Evolutionary conservation across 2,888 invertebrate genomes (phyloP).

Genomic region (Ophion ventricosus): DNA sequence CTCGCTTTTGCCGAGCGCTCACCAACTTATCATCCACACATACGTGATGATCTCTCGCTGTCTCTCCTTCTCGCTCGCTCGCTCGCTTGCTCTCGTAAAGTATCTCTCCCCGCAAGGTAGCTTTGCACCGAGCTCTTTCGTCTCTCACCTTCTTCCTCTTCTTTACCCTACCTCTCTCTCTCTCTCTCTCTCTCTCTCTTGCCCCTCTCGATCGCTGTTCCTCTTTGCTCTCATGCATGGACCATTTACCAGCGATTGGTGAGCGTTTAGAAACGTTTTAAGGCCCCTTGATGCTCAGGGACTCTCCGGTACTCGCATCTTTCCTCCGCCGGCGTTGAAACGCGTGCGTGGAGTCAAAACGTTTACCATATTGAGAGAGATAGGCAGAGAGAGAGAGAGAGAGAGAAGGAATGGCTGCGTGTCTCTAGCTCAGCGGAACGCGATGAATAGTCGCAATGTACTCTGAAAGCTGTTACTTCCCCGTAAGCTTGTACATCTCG

Average conservation of each 20-base stretch:
- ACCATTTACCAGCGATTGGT: conserved; percentile 58
- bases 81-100: conserved; percentile 47
- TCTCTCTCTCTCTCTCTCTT: conserved; percentile 9
- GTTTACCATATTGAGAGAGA: conserved; percentile 11
- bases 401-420: conserved; percentile 14
- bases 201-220: conserved; percentile 18
- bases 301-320: conserved; percentile 39
- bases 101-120: conserved; percentile 43
- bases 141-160: conserved; percentile 33
- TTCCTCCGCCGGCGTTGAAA: conserved; percentile 28
- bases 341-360: conserved; percentile 43
- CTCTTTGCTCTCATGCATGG: conserved; percentile 16
- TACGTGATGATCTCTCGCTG: conserved; percentile 29
- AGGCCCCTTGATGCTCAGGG: conserved; percentile 48
- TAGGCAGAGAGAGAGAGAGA: neutral
- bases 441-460: conserved; percentile 22
- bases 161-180: conserved; percentile 16
- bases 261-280: conserved; percentile 63
- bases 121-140: conserved; percentile 12
- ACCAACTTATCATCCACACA: conserved; percentile 49
- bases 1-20: conserved; percentile 1
- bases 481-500: conserved; percentile 17
- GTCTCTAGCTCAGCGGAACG: conserved; percentile 11
- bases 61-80: conserved; percentile 18
- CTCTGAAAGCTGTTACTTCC: conserved; percentile 5